phyloP scores from a whole-genome alignment of 2,797 vertebrate genomes.

The Lindbergichthys nudifrons region DNA sequence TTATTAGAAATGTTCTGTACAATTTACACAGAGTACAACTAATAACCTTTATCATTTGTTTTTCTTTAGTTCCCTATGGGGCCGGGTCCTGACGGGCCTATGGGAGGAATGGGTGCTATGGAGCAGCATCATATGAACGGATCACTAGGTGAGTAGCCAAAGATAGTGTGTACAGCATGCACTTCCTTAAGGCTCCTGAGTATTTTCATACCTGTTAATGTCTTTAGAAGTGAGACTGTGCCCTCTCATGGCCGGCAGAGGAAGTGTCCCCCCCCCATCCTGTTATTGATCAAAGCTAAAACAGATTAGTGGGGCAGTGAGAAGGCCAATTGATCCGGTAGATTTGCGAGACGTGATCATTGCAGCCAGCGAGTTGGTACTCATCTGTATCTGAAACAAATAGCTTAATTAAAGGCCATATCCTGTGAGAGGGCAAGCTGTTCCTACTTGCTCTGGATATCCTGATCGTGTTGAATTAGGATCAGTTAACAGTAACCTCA shows the following conservation, averaged over 20 bases:
- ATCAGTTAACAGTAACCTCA: conserved; percentile 12
- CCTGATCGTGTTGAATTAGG: conserved; percentile 36
- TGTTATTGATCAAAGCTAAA: conserved; percentile 64
- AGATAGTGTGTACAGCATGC: background rate
- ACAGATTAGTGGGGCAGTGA: conserved; percentile 65
- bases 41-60: background rate
- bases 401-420: conserved; percentile 63
- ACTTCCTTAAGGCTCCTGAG: background rate
- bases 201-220: conserved; percentile 8
- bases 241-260: conserved; percentile 65
- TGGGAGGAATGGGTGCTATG: conserved; percentile 91
- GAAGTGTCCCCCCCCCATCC: conserved; percentile 38
- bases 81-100: conserved; percentile 90
- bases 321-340: conserved; percentile 59
- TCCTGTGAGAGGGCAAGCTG: conserved; percentile 27
- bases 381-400: conserved; percentile 72
- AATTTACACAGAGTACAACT: background rate
- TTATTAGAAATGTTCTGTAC: background rate
- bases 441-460: conserved; percentile 26
- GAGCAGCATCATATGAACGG: conserved; percentile 96
- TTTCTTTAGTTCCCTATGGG: conserved; percentile 90
- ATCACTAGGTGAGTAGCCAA: conserved; percentile 88
- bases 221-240: conserved; percentile 47
- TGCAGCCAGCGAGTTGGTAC: conserved; percentile 50
- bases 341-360: conserved; percentile 56